These are phyloP conservation scores for Drosophila neonasuta DNA, from an alignment of 2,888 invertebrate species.

Conservation along the genomic window DNA sequence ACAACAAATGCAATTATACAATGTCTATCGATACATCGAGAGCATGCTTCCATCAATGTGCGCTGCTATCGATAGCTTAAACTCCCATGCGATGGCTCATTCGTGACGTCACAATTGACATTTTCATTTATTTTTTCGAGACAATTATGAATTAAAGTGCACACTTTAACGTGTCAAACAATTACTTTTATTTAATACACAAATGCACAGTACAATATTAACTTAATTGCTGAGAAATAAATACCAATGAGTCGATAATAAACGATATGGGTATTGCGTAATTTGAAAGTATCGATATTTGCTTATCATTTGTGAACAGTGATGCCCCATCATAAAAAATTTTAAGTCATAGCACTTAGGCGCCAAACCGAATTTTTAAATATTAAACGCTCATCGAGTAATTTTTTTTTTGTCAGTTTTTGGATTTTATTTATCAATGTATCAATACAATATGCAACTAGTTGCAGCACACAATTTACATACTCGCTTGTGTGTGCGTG, in stretches of 20 bases:
- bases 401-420: constrained; percentile 1
- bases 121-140: background rate
- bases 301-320: too few relatives aligned
- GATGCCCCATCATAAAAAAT: background rate
- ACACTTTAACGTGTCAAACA: background rate
- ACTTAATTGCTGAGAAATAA: too few relatives aligned
- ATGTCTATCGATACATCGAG: constrained; percentile 46
- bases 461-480: constrained; percentile 35
- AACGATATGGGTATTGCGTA: too few relatives aligned
- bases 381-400: background rate
- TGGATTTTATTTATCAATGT: constrained; percentile 55
- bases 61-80: constrained; percentile 19
- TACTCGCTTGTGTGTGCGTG: constrained; percentile 4
- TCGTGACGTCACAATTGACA: background rate
- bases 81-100: background rate
- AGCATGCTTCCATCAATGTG: background rate
- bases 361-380: background rate
- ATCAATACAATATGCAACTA: constrained; percentile 44
- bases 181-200: too few relatives aligned
- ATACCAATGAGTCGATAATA: too few relatives aligned
- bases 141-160: background rate
- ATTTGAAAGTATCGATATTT: too few relatives aligned
- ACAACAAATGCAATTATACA: constrained; percentile 58
- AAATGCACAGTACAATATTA: too few relatives aligned
- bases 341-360: background rate